Conservation (phyloP, 2,113 vertebrate genomes). For the Cryptotis parvus region DNA sequence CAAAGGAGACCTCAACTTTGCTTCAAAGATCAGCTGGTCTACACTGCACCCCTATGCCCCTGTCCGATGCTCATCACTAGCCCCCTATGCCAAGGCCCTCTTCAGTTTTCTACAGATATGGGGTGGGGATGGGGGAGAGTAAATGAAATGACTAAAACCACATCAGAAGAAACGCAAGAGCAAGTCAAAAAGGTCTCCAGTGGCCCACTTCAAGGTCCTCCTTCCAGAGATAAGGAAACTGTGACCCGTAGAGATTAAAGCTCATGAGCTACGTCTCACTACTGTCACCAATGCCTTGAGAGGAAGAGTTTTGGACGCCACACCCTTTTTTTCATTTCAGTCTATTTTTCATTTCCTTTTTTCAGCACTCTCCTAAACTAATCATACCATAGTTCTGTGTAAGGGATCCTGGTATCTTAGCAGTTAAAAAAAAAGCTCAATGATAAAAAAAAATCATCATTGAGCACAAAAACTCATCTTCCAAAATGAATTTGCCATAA, state of each 20-base stretch:
- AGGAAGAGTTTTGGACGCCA: conserved; percentile 13
- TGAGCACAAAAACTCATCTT: conserved; percentile 10
- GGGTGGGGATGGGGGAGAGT: neutral
- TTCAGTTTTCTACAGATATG: conserved; percentile 9
- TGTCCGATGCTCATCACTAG: too few relatives aligned
- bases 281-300: neutral
- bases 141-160: conserved; percentile 17
- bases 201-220: neutral
- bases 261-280: neutral
- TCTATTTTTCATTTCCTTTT: conserved; percentile 15
- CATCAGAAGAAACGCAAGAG: neutral
- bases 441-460: neutral
- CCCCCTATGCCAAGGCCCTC: neutral
- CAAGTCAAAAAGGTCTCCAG: neutral
- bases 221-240: neutral
- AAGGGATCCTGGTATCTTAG: neutral
- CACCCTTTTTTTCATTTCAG: neutral
- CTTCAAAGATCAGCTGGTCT: conserved; percentile 8
- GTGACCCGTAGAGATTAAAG: neutral
- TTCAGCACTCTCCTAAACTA: neutral
- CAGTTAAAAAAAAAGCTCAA: conserved; percentile 19
- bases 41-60: neutral
- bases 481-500: neutral
- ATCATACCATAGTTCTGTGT: neutral
- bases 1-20: neutral